These are phyloP conservation scores for Anableps anableps DNA, from an alignment of 2,797 vertebrate species.

Conservation along the genomic window DNA sequence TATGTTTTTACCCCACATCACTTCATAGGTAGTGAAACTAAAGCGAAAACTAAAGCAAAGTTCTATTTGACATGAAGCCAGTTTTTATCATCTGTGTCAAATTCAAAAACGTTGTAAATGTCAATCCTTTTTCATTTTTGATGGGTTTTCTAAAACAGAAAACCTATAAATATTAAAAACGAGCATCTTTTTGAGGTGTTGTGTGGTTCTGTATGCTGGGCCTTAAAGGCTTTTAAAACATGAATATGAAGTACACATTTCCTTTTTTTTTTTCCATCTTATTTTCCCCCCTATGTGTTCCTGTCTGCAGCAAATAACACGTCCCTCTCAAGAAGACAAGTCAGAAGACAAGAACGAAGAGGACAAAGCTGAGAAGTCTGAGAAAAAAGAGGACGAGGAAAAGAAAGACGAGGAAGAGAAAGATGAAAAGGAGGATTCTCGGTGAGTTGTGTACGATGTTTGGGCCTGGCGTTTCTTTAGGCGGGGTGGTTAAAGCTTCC, in stretches of 20 bases:
- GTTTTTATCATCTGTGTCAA: neutral
- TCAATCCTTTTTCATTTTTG: neutral
- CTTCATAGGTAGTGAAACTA: constrained; percentile 7
- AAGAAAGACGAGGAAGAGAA: constrained; percentile 99
- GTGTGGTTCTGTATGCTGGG: neutral
- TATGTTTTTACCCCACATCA: constrained; percentile 15
- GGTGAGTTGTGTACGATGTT: constrained; percentile 79
- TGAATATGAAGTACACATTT: no score
- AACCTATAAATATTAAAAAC: neutral
- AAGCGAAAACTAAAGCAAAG: neutral
- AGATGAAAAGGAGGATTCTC: constrained; percentile 97
- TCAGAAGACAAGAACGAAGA: constrained; percentile 96
- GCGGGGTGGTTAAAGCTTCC: constrained; percentile 1
- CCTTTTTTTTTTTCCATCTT: neutral
- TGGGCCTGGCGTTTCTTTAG: constrained; percentile 12
- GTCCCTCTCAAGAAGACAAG: constrained; percentile 98
- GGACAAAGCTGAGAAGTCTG: constrained; percentile 93
- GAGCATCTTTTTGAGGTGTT: neutral
- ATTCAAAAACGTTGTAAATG: neutral
- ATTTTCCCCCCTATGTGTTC: constrained; percentile 27
- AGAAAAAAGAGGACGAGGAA: constrained; percentile 98
- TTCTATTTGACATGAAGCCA: neutral
- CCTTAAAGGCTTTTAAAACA: neutral
- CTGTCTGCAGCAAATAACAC: constrained; percentile 89
- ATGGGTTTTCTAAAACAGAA: neutral